Evolutionary conservation across 35 echinoderm and acorn worm genomes (phyloP).

Genomic region (Chiridota heheva): DNA sequence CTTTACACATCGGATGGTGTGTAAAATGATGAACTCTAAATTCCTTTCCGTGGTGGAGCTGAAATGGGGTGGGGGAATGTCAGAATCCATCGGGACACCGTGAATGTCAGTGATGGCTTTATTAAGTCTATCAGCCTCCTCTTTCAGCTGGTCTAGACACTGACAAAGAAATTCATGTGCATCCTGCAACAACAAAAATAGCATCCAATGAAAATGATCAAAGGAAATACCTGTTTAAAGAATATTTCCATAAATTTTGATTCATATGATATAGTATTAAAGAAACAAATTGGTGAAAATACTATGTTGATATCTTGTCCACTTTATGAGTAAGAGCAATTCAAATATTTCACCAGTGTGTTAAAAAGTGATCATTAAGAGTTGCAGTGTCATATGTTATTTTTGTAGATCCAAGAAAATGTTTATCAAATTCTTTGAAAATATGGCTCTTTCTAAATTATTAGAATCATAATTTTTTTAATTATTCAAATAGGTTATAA

Average conservation of each 20-base stretch:
- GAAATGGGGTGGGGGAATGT: not conserved
- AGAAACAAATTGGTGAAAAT: no score
- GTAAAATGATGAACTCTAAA: conserved; percentile 83
- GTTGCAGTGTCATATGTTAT: not conserved
- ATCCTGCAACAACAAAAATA: conserved; percentile 56
- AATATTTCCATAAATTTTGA: no score
- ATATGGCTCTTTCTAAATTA: no score
- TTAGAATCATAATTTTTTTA: no score
- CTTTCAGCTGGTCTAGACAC: conserved; percentile 98
- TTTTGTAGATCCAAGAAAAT: not conserved
- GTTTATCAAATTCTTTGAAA: no score
- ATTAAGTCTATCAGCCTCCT: conserved; percentile 74
- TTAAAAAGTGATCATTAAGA: no score
- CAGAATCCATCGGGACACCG: not conserved
- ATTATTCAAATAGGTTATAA: no score
- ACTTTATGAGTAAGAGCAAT: no score
- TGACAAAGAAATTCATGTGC: conserved; percentile 97
- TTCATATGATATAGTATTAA: not conserved
- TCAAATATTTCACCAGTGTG: no score
- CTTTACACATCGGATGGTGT: conserved; percentile 75
- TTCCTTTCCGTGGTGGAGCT: conserved; percentile 64
- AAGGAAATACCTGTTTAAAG: not conserved
- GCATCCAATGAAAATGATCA: not conserved
- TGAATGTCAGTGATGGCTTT: conserved; percentile 29
- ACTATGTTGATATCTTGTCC: no score